A percentile compares a stretch with the other conserved stretches of the same genome.
These are phyloP conservation scores for Strongylocentrotus purpuratus DNA, from an alignment of 35 echinoderm and acorn worm species.

Conservation along the genomic window DNA sequence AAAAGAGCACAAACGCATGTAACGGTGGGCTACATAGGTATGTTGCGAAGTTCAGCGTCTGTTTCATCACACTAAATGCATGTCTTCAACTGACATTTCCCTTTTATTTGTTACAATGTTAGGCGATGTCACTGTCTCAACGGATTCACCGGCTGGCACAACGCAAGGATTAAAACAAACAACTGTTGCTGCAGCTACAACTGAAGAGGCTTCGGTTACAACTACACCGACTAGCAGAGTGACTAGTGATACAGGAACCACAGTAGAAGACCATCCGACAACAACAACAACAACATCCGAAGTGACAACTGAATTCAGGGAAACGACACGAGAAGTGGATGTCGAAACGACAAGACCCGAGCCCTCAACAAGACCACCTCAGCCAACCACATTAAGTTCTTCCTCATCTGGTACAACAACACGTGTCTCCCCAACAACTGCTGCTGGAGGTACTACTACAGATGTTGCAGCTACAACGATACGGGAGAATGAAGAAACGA, in stretches of 20 bases:
- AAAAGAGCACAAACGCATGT: no score
- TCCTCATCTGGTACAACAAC: not conserved
- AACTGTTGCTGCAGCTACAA: conserved; percentile 6
- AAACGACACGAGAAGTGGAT: not conserved
- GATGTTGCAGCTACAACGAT: not conserved
- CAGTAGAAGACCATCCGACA: not conserved
- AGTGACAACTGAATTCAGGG: not conserved
- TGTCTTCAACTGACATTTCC: no score
- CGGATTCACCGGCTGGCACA: not conserved
- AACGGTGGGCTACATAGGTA: no score
- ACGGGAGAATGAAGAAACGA: not conserved
- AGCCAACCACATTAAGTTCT: not conserved
- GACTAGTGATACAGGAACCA: not conserved
- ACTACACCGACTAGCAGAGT: not conserved
- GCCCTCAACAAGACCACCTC: not conserved
- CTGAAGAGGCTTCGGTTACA: not conserved
- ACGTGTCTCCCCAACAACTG: not conserved
- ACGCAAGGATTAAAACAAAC: not conserved
- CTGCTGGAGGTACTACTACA: conserved; percentile 22
- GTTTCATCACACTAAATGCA: no score
- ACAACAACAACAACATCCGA: not conserved
- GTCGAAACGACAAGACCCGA: not conserved
- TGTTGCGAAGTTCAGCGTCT: no score
- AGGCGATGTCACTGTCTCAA: not conserved
- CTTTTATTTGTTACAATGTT: not conserved